Base-by-base conservation (phyloP, 2,888 invertebrate species). In the Epinotia brunnichana region DNA sequence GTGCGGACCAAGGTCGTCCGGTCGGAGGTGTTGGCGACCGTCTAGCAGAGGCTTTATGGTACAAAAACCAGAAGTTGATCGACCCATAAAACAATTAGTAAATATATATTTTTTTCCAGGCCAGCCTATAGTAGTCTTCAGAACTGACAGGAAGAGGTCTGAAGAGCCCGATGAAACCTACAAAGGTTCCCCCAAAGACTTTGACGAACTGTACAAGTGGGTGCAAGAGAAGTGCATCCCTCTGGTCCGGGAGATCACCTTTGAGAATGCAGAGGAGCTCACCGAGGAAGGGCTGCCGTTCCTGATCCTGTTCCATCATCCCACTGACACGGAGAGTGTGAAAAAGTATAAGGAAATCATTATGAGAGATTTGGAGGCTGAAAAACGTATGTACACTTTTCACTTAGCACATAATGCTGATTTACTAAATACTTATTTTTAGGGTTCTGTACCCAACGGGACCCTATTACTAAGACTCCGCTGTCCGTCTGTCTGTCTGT, bases 201-300 rank as follows among this genome's bases (percentile, higher is more conserved):
- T 96, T 81, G 98, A 98, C 81, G 97, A 97, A 78, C 84, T 99
- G n/a, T 95, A 96, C 81, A 94, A 95, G 74, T 99, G 99, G 99
- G 95, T 96, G 0, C 95, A 97, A 75, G 97, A 98, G 78, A 98
- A 97, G 84, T 99, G 99, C 87, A 97, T 99, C 53, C 99, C 99
- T 0, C 92, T 99, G 15, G 99, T 99, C 0, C 94, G 99, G 69
- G 99, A 99, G 90, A 99, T 99, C 74, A 99, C 99, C 0, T 99
- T 99, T 90, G 99, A 99, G 90, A 99, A 99, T 94, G 99, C 99
- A 1, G 99, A 99, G 91, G 99, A 99, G 89, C 91, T 99, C 29
- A 99, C 99, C 0, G 99, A 99, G 89, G 99, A 99, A 92, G 99
- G 99, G 44, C 90, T 99, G 81, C 99, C 99, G 5, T 99, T 99